Conservation (phyloP, 2,113 vertebrate species). For the Python bivittatus region DNA sequence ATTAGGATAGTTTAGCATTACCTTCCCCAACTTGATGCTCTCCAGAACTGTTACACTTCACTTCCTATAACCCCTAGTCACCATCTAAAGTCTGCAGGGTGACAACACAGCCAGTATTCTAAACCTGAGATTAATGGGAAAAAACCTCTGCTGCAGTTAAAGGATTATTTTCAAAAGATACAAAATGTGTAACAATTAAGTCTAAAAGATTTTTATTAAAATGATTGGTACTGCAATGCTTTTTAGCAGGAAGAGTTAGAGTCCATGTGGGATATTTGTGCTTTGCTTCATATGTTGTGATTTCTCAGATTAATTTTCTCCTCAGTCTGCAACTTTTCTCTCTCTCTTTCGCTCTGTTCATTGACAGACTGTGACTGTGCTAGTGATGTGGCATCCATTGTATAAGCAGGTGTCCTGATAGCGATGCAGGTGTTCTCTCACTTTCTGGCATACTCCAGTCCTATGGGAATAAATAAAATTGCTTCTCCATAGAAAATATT, state of each 20-base stretch:
- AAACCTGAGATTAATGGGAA: slow-evolving; percentile 12
- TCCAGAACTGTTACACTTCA: background rate
- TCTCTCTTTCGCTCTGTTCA: background rate
- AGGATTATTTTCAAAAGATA: background rate
- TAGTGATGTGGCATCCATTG: slow-evolving; percentile 54
- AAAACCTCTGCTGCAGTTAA: background rate
- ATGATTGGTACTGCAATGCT: background rate
- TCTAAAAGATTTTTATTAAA: slow-evolving; percentile 15
- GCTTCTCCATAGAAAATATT: slow-evolving; percentile 63
- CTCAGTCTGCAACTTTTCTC: slow-evolving; percentile 52
- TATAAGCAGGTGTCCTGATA: slow-evolving; percentile 69
- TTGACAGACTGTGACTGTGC: slow-evolving; percentile 55
- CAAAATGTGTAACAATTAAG: slow-evolving; percentile 1
- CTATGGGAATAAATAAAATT: slow-evolving; percentile 59
- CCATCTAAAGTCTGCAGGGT: background rate
- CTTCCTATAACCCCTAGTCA: background rate
- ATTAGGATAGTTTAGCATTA: background rate
- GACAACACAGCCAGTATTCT: slow-evolving; percentile 12
- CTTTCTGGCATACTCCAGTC: slow-evolving; percentile 60
- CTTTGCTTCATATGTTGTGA: slow-evolving; percentile 36
- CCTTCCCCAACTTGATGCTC: background rate
- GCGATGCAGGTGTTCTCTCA: slow-evolving; percentile 71
- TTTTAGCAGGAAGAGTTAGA: background rate
- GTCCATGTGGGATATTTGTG: background rate
- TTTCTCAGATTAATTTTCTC: slow-evolving; percentile 58